These are phyloP conservation scores for Tortrix viridana DNA, from an alignment of 2,888 invertebrate genomes.

Conservation along the genomic window DNA sequence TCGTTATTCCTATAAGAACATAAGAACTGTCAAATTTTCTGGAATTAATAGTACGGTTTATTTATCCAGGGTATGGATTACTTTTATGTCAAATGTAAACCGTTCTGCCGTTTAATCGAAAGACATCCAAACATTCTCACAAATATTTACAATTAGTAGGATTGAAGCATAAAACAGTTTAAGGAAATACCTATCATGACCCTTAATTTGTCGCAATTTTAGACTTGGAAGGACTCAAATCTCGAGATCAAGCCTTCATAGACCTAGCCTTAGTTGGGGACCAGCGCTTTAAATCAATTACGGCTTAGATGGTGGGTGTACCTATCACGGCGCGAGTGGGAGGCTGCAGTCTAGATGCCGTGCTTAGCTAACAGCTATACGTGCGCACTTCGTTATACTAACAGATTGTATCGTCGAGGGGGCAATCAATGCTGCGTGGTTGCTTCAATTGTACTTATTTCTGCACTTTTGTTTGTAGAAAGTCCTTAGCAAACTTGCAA, in stretches of 20 bases:
- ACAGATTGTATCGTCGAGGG: conserved; percentile 34
- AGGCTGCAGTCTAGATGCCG: conserved; percentile 25
- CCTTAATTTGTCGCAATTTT: too few species aligned
- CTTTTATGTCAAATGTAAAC: too few species aligned
- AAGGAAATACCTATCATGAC: too few species aligned
- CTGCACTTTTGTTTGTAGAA: conserved; percentile 14
- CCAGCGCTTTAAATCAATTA: conserved; percentile 32
- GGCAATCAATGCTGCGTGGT: conserved; percentile 33
- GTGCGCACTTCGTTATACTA: conserved; percentile 32
- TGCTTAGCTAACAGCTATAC: conserved; percentile 18
- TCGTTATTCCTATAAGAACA: too few species aligned
- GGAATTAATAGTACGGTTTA: too few species aligned
- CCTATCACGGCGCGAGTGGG: conserved; percentile 20
- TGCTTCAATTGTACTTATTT: conserved; percentile 25
- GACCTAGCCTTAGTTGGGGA: conserved; percentile 9
- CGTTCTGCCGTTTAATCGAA: too few species aligned
- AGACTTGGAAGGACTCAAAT: too few species aligned
- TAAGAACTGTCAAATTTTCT: too few species aligned
- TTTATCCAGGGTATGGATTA: too few species aligned
- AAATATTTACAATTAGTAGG: too few species aligned
- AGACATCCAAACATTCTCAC: too few species aligned
- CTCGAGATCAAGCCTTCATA: background rate
- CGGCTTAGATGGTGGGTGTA: conserved; percentile 33
- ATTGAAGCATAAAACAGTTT: too few species aligned
- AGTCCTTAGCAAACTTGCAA: background rate